phyloP scores from a whole-genome alignment of 2,888 invertebrate species.

The Agonopterix alstromeriana region DNA sequence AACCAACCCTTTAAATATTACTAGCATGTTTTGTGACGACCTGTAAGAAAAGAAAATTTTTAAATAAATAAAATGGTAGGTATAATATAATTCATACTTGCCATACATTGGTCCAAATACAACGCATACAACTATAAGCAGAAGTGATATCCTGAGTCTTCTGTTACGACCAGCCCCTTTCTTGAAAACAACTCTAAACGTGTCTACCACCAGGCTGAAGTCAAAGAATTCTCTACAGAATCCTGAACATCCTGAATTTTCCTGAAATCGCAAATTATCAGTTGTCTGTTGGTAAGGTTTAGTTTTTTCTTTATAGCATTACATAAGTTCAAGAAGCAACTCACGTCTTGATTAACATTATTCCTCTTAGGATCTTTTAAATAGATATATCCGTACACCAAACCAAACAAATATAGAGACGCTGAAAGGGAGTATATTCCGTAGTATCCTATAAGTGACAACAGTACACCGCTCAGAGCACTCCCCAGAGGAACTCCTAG shows the following conservation, averaged over 20 bases:
- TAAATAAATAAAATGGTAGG: no score
- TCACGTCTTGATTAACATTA: slow-evolving; percentile 1
- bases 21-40: no score
- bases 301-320: no score
- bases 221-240: slow-evolving; percentile 84
- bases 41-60: no score
- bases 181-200: slow-evolving; percentile 87
- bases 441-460: slow-evolving; percentile 85
- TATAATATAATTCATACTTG: slow-evolving; percentile 42
- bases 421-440: slow-evolving; percentile 87
- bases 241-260: slow-evolving; percentile 8
- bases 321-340: not conserved
- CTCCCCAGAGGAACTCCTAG: slow-evolving; percentile 92
- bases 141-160: slow-evolving; percentile 81
- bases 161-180: slow-evolving; percentile 81
- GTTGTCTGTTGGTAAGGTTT: no score
- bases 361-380: slow-evolving; percentile 79
- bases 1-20: no score
- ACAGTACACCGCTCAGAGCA: slow-evolving; percentile 87
- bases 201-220: slow-evolving; percentile 82
- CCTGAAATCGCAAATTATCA: no score
- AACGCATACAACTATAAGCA: slow-evolving; percentile 88
- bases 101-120: slow-evolving; percentile 90
- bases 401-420: slow-evolving; percentile 82
- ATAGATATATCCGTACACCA: slow-evolving; percentile 82